Evolutionary conservation across 2,797 vertebrate genomes (phyloP), one percentile per base, ranked within the genome.

Genomic region (Catamblyrhynchus diadema): DNA sequence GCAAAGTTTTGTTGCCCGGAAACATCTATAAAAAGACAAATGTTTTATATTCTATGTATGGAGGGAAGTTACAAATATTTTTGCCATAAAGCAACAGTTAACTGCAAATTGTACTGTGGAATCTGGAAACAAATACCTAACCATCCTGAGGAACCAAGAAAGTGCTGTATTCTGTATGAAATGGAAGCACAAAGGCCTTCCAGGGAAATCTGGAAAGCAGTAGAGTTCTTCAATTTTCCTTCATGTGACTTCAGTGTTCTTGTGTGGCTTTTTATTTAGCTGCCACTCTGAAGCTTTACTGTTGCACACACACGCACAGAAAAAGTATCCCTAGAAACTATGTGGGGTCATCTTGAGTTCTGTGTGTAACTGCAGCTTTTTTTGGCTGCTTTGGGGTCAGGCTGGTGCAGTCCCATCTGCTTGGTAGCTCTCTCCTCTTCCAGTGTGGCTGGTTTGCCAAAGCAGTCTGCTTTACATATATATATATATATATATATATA

Each of bases 271-370:
- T 45, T 75, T 88, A 28, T 73, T 78, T 75, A 82, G 79, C 83
- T 79, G 41, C 7, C 17, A 62, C 24, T 77, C 92, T 80, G 66
- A 91, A 93, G 39, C 61, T 71, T 94, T 86, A 56, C 65, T 95
- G 71, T 80, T 89, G 70, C 5, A 21, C 21, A 11, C 10, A 20
- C 6, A 30, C n/a, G n/a, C 2, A 39, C 1, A 17, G 30, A 28
- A n/a, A 37, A 53, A 7, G 45, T 32, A 23, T 16, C 28, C 7
- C 22, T 59, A 44, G 69, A 81, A 96, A 91, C 45, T 88, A 2
- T 53, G 57, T 82, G 90, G 72, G 73, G 84, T 92, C 94, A 89
- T 1, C 83, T 95, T 95, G 77, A 91, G n/a, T 94, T 97, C 86
- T 93, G 51, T 75, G 86, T 84, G 81, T 84, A 95, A 48, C 39